A percentile compares a stretch with the other conserved stretches of the same genome.
Evolutionary conservation across 2,113 vertebrate species (phyloP).

Genomic region (Arizona elegans): DNA sequence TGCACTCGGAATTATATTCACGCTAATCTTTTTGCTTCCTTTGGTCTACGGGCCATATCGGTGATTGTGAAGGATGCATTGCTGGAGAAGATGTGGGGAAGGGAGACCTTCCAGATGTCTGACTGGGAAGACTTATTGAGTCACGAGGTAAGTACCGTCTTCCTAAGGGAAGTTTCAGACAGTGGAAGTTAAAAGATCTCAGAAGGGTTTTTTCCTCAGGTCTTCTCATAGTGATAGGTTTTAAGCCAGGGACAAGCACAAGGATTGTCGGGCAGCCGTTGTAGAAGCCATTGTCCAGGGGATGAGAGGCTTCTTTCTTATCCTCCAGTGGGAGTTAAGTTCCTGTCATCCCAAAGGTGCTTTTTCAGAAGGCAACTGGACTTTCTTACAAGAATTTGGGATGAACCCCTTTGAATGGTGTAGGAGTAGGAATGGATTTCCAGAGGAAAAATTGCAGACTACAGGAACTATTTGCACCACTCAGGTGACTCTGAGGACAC

Average conservation of each 20-base stretch:
- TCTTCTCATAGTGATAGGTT: not conserved
- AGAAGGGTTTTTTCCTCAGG: not conserved
- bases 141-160: constrained; percentile 57
- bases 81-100: constrained; percentile 74
- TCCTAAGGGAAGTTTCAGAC: not conserved
- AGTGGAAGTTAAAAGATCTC: not conserved
- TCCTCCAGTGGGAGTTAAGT: not conserved
- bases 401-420: no score
- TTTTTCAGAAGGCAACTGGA: no score
- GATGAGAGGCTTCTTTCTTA: not conserved
- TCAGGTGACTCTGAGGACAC: no score
- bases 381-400: no score
- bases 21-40: constrained; percentile 81
- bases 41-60: constrained; percentile 76
- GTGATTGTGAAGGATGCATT: constrained; percentile 79
- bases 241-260: not conserved
- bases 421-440: no score
- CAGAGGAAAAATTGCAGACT: no score
- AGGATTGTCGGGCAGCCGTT: not conserved
- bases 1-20: constrained; percentile 82
- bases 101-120: constrained; percentile 62
- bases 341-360: not conserved
- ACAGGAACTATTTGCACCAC: no score
- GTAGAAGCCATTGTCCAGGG: not conserved
- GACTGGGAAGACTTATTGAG: constrained; percentile 77